These are phyloP conservation scores for Apocrypta bakeri DNA, from an alignment of 1,140 invertebrate species.

Conservation along the genomic window DNA sequence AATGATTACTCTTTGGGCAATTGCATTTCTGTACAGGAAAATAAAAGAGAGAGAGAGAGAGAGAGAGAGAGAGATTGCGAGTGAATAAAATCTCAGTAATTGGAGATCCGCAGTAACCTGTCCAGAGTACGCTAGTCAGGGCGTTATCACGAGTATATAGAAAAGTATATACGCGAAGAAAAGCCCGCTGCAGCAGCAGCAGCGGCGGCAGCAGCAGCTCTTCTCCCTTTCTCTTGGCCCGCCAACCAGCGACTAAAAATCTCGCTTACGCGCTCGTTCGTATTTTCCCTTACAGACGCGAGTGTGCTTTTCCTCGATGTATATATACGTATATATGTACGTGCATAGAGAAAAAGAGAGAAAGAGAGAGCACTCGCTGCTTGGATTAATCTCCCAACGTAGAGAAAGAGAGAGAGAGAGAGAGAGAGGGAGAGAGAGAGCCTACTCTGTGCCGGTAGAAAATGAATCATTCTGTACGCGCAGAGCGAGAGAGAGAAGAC, in stretches of 20 bases:
- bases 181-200: neutral
- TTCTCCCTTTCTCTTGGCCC: neutral
- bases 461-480: constrained; percentile 65
- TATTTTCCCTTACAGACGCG: constrained; percentile 11
- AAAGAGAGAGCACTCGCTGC: constrained; percentile 17
- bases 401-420: constrained; percentile 4
- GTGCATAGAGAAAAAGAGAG: neutral
- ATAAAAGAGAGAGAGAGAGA: neutral
- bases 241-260: constrained; percentile 8
- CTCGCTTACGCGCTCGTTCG: constrained; percentile 8
- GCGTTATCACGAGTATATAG: neutral
- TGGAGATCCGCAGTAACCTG: neutral
- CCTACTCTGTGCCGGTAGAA: constrained; percentile 53
- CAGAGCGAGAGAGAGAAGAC: constrained; percentile 48
- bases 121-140: neutral
- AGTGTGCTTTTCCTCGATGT: neutral
- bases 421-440: constrained; percentile 19
- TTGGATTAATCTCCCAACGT: constrained; percentile 53
- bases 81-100: neutral
- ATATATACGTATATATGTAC: neutral
- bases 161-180: constrained; percentile 6
- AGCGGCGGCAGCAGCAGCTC: neutral
- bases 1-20: too few relatives aligned
- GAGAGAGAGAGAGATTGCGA: neutral
- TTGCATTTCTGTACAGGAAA: too few relatives aligned